These are phyloP conservation scores for Stenolophus ochropezus DNA, from an alignment of 2,888 invertebrate genomes.

Conservation along the genomic window DNA sequence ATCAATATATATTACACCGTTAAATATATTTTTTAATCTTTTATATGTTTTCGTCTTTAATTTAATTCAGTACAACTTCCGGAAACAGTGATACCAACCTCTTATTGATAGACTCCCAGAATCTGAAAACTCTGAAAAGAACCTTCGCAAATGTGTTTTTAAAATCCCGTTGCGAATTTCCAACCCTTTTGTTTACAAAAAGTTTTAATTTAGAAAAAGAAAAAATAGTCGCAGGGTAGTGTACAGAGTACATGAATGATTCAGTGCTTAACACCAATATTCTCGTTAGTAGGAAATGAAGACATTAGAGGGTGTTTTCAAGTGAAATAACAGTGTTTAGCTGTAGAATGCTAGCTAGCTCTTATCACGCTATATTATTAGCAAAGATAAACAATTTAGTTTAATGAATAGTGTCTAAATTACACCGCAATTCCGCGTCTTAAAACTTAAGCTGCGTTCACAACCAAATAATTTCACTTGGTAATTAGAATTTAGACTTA, in stretches of 20 bases:
- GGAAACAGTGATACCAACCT: too few species aligned
- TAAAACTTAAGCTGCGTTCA: background rate
- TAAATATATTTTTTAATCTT: too few species aligned
- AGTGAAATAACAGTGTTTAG: background rate
- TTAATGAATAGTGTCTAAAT: conserved; percentile 38
- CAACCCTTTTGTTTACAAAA: background rate
- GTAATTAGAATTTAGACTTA: background rate
- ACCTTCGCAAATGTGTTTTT: background rate
- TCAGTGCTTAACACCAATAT: background rate
- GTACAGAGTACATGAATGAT: background rate
- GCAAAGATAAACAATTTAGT: conserved; percentile 46
- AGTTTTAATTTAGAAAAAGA: background rate
- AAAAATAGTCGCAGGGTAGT: background rate
- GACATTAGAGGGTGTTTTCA: background rate
- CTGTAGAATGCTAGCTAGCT: background rate
- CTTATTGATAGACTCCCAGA: background rate
- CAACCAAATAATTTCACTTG: background rate
- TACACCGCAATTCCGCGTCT: conserved; percentile 10
- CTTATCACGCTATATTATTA: conserved; percentile 35
- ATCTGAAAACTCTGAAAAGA: background rate
- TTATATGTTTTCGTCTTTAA: too few species aligned
- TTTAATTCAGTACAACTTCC: too few species aligned
- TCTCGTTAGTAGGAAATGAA: background rate
- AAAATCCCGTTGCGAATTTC: background rate
- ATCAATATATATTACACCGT: too few species aligned